These are phyloP conservation scores for Pagetopsis macropterus DNA, from an alignment of 2,797 vertebrate species.

Conservation along the genomic window DNA sequence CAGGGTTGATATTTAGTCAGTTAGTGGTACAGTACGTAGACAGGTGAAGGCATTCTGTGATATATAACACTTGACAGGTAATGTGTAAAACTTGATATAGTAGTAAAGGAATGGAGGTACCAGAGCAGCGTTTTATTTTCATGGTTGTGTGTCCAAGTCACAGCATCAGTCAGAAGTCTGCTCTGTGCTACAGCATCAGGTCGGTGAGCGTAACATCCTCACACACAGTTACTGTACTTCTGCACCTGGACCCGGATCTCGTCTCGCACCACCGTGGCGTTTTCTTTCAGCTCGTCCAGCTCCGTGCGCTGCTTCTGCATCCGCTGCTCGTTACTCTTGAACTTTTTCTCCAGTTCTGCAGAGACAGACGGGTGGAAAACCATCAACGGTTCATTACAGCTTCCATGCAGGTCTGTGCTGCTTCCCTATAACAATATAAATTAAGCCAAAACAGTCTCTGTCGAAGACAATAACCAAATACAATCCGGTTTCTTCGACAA, in stretches of 20 bases:
- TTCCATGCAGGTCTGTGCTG: no score
- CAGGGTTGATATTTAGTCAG: slow-evolving; percentile 25
- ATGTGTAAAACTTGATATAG: slow-evolving; percentile 39
- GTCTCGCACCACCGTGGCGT: slow-evolving; percentile 75
- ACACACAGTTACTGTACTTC: slow-evolving; percentile 80
- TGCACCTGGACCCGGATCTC: slow-evolving; percentile 75
- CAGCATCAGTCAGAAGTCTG: slow-evolving; percentile 16
- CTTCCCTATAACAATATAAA: no score
- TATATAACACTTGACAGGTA: slow-evolving; percentile 54
- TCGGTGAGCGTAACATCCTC: slow-evolving; percentile 16
- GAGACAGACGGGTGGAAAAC: background rate
- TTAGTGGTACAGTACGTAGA: slow-evolving; percentile 53
- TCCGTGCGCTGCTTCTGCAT: slow-evolving; percentile 81
- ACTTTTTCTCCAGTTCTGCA: slow-evolving; percentile 85
- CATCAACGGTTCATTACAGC: no score
- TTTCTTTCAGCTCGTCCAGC: slow-evolving; percentile 80
- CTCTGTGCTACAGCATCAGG: slow-evolving; percentile 46
- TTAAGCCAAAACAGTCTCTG: no score
- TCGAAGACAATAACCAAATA: no score
- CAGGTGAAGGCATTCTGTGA: slow-evolving; percentile 42
- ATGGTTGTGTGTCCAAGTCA: slow-evolving; percentile 20
- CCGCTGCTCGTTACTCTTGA: slow-evolving; percentile 81
- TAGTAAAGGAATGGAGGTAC: slow-evolving; percentile 34
- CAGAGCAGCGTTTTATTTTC: slow-evolving; percentile 32
- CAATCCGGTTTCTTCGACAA: no score